Percentiles rank a stretch among this genome's conserved stretches.
Conservation (phyloP, 2,797 vertebrate genomes). For the Bradypodion pumilum region DNA sequence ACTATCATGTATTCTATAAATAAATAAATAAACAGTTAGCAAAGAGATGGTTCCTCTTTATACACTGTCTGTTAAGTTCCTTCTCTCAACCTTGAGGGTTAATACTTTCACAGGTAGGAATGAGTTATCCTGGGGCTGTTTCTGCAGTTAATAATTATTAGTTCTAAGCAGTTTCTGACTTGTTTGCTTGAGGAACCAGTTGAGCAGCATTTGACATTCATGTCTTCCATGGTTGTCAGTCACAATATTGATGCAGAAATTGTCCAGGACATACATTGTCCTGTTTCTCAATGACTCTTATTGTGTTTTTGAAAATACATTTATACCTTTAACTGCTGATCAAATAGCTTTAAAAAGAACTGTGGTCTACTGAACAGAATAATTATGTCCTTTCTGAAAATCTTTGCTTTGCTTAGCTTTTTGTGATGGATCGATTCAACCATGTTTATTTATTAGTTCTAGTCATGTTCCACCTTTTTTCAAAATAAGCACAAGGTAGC, state of each 20-base stretch:
- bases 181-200: slow-evolving; percentile 29
- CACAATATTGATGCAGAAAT: slow-evolving; percentile 34
- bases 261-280: slow-evolving; percentile 28
- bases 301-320: slow-evolving; percentile 16
- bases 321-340: slow-evolving; percentile 20
- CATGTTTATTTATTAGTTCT: not conserved
- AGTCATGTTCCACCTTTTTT: not conserved
- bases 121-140: not conserved
- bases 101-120: not conserved
- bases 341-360: slow-evolving; percentile 31
- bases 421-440: not conserved
- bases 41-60: not conserved
- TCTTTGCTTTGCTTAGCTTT: no score
- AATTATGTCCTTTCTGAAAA: not conserved
- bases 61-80: not conserved
- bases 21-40: not conserved
- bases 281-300: slow-evolving; percentile 39
- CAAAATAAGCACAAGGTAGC: not conserved
- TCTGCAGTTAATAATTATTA: slow-evolving; percentile 24
- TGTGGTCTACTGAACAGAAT: not conserved
- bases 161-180: not conserved
- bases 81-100: slow-evolving; percentile 16
- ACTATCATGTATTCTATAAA: no score
- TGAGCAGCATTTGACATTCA: slow-evolving; percentile 9
- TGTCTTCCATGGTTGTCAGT: not conserved